Evolutionary conservation across 1,140 invertebrate genomes (phyloP), one percentile per base, ranked within the genome.

Genomic region (Scaptomyza graminum): DNA sequence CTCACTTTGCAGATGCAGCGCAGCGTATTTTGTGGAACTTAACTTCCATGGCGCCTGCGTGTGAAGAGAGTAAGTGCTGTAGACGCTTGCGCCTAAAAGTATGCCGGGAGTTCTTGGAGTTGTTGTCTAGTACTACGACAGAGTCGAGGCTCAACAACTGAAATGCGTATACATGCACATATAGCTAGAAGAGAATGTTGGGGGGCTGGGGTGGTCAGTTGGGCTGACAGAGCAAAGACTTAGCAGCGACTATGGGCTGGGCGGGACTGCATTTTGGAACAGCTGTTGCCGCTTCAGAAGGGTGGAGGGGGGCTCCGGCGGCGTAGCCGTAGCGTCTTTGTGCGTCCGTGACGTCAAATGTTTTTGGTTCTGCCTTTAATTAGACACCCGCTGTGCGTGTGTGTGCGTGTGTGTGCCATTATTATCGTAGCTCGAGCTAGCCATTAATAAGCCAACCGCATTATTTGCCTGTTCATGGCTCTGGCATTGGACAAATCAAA

Each of bases 401-500:
- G 22, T 25, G 31, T 34, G 31, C 31, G 7, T 6, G 57, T 61
- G n/a, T 50, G 31, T 11, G 51, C 47, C 55, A 78, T 78, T 74
- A 78, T 41, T 41, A 12, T 68, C 57, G 57, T 78, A 64, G 63
- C 64, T 68, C 60, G 65, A 73, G 69, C 63, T 67, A n/a, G 46
- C 69, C 78, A 81, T 81, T 81, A 81, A 81, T 81, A 81, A 81
- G 78, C 62, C 78, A 81, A 60, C 68, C 78, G 76, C 74, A 81
- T 81, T 81, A 81, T 81, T 81, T 81, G 79, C 76, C 78, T 77
- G 77, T 77, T 81, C 78, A 81, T 57, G 25, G 55, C 55, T 57
- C 73, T 22, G 68, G 47, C 52, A 47, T 52, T 52, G 62, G 41
- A 59, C 44, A 79, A 75, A 57, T 67, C 54, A 43, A 54, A 75